phyloP scores from a whole-genome alignment of 2,888 invertebrate genomes.

The Microchrysa polita region DNA sequence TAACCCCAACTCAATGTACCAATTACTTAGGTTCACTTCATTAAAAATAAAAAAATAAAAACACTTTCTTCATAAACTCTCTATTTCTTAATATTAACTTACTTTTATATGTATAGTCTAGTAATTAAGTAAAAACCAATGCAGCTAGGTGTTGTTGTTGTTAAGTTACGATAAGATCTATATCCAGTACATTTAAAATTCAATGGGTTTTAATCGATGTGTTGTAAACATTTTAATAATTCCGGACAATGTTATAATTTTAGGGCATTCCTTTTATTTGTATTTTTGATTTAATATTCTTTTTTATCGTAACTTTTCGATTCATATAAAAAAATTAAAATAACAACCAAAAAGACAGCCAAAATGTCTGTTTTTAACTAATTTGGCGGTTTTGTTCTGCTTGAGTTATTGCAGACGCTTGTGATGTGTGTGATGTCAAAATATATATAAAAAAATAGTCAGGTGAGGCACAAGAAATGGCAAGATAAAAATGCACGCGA shows the following conservation, averaged over 20 bases:
- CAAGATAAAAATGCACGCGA: conserved; percentile 45
- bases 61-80: too few species aligned
- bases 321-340: background rate
- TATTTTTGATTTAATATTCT: conserved; percentile 9
- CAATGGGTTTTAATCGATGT: too few species aligned
- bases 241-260: background rate
- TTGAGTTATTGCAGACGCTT: conserved; percentile 65
- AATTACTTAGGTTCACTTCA: background rate
- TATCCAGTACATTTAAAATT: background rate
- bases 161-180: conserved; percentile 3
- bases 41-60: background rate
- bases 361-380: conserved; percentile 56
- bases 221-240: background rate
- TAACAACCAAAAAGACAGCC: conserved; percentile 13
- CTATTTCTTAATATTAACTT: background rate
- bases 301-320: background rate
- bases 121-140: background rate
- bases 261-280: background rate
- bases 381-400: conserved; percentile 65
- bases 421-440: conserved; percentile 51
- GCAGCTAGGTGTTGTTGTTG: background rate
- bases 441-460: too few species aligned
- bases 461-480: conserved; percentile 50
- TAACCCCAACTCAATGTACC: background rate
- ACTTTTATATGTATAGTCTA: background rate